phyloP scores from a whole-genome alignment of 2,888 invertebrate species.

The Watsonalla cultraria region DNA sequence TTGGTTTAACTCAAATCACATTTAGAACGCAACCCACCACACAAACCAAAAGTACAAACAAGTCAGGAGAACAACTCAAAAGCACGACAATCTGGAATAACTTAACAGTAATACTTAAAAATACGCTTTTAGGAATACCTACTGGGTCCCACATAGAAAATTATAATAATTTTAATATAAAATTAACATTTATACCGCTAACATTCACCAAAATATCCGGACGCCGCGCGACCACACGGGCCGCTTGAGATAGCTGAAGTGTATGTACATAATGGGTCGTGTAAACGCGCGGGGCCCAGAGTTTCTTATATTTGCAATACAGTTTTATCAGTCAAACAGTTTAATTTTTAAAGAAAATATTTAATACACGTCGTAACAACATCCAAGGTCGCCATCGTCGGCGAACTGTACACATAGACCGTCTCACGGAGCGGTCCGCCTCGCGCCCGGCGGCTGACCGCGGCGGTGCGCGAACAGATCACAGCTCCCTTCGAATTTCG shows the following conservation, averaged over 20 bases:
- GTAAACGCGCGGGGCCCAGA: constrained; percentile 38
- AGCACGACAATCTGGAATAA: constrained; percentile 69
- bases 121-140: constrained; percentile 63
- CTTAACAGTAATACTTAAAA: constrained; percentile 70
- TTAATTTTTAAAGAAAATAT: constrained; percentile 40
- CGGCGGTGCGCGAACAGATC: constrained; percentile 16
- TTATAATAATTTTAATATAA: constrained; percentile 48
- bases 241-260: too few species aligned
- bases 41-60: constrained; percentile 25
- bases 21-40: constrained; percentile 22
- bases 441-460: constrained; percentile 9
- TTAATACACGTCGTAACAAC: constrained; percentile 29
- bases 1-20: constrained; percentile 32
- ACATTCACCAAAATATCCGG: constrained; percentile 64
- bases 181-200: constrained; percentile 64
- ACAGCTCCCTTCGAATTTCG: constrained; percentile 27
- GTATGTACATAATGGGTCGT: constrained; percentile 1
- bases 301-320: constrained; percentile 34
- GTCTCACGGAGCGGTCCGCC: constrained; percentile 14
- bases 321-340: constrained; percentile 57
- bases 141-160: constrained; percentile 68
- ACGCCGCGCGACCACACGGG: constrained; percentile 44
- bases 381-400: constrained; percentile 22
- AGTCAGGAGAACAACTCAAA: constrained; percentile 44
- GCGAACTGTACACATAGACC: constrained; percentile 23